Conservation (phyloP, 2,888 invertebrate species). For the Stenurella melanura region DNA sequence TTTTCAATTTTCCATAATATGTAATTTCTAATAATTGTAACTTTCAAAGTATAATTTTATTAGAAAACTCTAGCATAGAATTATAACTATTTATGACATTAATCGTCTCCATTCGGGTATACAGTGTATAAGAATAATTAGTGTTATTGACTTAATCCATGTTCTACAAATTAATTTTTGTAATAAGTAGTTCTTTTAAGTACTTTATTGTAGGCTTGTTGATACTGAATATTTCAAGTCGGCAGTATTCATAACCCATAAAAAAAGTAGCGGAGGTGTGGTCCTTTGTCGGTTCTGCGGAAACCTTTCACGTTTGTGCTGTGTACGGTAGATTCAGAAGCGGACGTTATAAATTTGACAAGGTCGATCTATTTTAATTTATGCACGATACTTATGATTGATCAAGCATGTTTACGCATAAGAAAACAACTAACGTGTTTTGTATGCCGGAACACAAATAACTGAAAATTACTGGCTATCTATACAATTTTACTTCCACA, state of each 20-base stretch:
- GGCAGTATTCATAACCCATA: background rate
- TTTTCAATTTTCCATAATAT: too few species aligned
- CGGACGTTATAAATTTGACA: background rate
- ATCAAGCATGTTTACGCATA: background rate
- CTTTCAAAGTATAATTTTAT: too few species aligned
- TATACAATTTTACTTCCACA: too few species aligned
- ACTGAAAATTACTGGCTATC: too few species aligned
- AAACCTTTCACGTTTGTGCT: background rate
- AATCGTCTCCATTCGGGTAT: too few species aligned
- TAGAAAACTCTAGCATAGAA: too few species aligned
- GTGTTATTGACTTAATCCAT: background rate
- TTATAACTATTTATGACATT: too few species aligned
- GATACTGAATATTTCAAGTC: background rate
- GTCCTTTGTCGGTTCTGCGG: background rate
- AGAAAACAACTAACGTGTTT: background rate
- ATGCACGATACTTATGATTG: background rate
- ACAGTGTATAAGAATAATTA: background rate
- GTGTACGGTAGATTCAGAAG: background rate
- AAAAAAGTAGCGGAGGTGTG: background rate
- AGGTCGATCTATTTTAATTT: background rate
- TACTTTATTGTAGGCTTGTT: background rate
- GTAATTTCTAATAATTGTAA: too few species aligned
- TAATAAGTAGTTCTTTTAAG: background rate
- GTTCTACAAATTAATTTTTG: background rate
- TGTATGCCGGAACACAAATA: background rate